Evolutionary conservation across 1,140 invertebrate species (phyloP).

Genomic region (Aphelinus certus): DNA sequence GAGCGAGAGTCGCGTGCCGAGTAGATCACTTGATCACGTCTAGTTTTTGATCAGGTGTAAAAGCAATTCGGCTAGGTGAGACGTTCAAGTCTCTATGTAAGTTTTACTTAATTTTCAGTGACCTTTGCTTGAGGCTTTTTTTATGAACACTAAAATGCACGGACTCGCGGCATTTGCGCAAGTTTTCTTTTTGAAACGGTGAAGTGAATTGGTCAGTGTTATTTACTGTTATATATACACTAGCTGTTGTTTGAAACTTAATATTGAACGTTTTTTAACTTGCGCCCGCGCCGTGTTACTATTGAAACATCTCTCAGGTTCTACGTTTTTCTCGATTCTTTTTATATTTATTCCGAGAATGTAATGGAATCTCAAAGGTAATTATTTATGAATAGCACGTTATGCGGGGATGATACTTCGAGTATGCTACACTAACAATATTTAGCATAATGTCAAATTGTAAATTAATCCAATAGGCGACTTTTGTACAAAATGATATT

Average conservation of each 20-base stretch:
- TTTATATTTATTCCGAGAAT: constrained; percentile 1
- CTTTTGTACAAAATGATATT: constrained; percentile 25
- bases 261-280: constrained; percentile 10
- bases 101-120: background rate
- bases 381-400: background rate
- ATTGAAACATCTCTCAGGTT: background rate
- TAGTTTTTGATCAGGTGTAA: background rate
- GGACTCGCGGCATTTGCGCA: background rate
- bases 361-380: constrained; percentile 11
- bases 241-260: constrained; percentile 23
- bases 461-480: constrained; percentile 27
- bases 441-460: background rate
- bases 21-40: background rate
- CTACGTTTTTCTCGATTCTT: constrained; percentile 15
- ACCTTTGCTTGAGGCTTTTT: constrained; percentile 1
- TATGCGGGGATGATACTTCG: background rate
- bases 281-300: background rate
- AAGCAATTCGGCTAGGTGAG: background rate
- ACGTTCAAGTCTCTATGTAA: background rate
- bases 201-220: constrained; percentile 14
- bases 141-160: background rate
- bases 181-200: background rate
- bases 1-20: background rate
- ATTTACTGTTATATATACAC: constrained; percentile 28
- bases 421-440: background rate